A percentile compares a stretch with the other conserved stretches of the same genome.
Conservation (phyloP, 2,113 vertebrate species). For the Neotoma lepida region DNA sequence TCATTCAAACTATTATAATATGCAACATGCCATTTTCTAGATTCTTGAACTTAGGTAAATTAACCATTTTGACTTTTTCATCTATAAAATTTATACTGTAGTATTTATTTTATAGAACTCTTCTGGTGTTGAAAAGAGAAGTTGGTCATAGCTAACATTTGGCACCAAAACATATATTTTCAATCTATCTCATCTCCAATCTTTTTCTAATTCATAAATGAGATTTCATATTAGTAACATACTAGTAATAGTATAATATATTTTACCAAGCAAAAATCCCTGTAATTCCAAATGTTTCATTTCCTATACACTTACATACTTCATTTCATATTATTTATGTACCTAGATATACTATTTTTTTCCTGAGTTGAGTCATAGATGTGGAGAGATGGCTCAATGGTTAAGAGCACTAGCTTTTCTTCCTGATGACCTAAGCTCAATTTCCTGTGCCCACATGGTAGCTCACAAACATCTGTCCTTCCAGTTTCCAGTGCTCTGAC, state of each 20-base stretch:
- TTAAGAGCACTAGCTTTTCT: background rate
- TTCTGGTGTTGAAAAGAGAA: slow-evolving; percentile 11
- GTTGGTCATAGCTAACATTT: background rate
- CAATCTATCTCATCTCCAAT: background rate
- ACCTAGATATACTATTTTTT: background rate
- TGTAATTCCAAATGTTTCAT: background rate
- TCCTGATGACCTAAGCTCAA: background rate
- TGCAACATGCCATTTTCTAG: background rate
- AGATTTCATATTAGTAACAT: background rate
- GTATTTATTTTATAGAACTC: background rate
- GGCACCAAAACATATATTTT: background rate
- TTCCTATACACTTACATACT: background rate
- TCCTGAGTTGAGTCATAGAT: background rate
- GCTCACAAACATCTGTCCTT: background rate
- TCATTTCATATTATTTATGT: slow-evolving; percentile 15
- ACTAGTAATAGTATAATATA: background rate
- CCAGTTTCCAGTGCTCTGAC: background rate
- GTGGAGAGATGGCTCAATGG: background rate
- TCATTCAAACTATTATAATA: background rate
- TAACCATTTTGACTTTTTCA: background rate
- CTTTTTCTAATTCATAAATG: background rate
- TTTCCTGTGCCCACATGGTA: background rate
- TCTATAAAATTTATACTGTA: slow-evolving; percentile 2
- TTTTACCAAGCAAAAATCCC: background rate
- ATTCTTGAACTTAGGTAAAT: background rate